Evolutionary conservation across 2,797 vertebrate genomes (phyloP).

Genomic region (Anguilla megastoma): DNA sequence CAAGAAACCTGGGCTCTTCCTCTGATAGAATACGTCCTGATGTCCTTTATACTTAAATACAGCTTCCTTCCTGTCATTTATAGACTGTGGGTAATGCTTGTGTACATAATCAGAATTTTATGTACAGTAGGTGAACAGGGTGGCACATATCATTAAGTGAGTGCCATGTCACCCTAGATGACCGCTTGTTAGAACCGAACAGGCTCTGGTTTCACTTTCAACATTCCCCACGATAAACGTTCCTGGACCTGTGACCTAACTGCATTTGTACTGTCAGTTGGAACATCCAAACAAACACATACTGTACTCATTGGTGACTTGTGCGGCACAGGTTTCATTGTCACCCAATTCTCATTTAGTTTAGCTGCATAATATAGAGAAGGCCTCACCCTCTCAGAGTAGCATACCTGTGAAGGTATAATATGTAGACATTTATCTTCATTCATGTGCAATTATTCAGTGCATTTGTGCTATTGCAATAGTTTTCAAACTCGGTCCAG

Average conservation of each 20-base stretch:
- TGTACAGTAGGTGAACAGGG: neutral
- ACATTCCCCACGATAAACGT: neutral
- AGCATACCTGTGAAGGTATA: neutral
- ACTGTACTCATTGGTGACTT: neutral
- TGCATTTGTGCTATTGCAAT: neutral
- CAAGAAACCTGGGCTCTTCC: slow-evolving; percentile 22
- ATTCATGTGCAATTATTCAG: neutral
- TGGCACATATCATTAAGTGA: neutral
- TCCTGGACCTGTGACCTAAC: neutral
- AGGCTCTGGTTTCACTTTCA: neutral
- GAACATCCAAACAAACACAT: neutral
- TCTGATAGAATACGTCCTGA: neutral
- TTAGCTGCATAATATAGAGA: neutral
- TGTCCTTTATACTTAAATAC: neutral
- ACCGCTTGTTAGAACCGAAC: neutral
- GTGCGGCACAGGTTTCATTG: neutral
- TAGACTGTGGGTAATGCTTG: neutral
- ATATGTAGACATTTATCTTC: neutral
- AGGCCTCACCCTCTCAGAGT: neutral
- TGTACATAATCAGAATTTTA: neutral
- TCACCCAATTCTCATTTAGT: neutral
- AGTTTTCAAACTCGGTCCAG: neutral
- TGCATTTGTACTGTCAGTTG: neutral
- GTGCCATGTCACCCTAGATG: neutral
- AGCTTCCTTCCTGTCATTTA: neutral